A percentile compares a stretch with the other conserved stretches of the same genome.
Evolutionary conservation across 2,888 invertebrate species (phyloP).

Genomic region (Heliconius ethilla): DNA sequence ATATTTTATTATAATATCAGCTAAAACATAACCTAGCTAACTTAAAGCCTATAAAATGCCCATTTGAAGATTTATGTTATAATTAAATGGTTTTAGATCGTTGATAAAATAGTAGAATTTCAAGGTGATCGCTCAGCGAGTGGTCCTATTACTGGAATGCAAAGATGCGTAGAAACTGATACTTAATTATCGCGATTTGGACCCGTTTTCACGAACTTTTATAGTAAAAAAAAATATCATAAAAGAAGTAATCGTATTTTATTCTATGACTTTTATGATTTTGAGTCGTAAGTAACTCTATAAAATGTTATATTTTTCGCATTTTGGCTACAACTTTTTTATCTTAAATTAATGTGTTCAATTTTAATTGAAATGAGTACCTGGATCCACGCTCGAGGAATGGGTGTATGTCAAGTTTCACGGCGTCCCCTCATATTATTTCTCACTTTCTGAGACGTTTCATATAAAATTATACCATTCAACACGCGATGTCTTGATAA

Average conservation of each 20-base stretch:
- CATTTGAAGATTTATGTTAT: conserved; percentile 17
- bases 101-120: conserved; percentile 23
- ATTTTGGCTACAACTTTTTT: neutral
- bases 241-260: conserved; percentile 11
- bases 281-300: neutral
- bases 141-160: conserved; percentile 40
- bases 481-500: neutral
- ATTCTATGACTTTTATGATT: conserved; percentile 8
- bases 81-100: conserved; percentile 28
- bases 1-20: neutral
- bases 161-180: conserved; percentile 26
- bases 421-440: too few species aligned
- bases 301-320: neutral
- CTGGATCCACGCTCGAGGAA: neutral
- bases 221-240: conserved; percentile 13
- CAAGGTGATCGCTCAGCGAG: conserved; percentile 38
- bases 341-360: neutral
- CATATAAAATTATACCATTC: too few species aligned
- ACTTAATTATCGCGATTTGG: conserved; percentile 22
- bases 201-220: conserved; percentile 11
- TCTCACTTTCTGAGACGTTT: too few species aligned
- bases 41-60: neutral
- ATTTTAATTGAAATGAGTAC: neutral
- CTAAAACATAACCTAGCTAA: neutral
- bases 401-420: too few species aligned